These are phyloP conservation scores for Urocolius indicus DNA, from an alignment of 2,113 vertebrate species.

Conservation along the genomic window DNA sequence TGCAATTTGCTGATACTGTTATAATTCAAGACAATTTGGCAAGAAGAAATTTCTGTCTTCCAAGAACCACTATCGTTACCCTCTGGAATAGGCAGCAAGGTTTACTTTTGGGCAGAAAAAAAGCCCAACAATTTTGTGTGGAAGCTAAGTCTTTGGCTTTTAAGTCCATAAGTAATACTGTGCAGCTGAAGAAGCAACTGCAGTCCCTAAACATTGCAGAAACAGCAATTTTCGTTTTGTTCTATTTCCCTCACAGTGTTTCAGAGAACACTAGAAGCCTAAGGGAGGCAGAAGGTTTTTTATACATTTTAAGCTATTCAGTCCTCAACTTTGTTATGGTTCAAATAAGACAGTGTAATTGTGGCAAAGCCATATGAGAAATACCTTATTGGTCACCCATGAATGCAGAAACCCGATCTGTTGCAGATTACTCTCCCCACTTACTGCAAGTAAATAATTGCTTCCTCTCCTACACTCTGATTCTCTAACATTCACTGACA, in stretches of 20 bases:
- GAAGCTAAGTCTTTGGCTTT: background rate
- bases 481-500: background rate
- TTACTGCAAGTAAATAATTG: constrained; percentile 7
- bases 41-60: background rate
- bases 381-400: background rate
- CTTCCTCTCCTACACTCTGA: background rate
- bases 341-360: background rate
- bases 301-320: background rate
- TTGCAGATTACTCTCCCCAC: background rate
- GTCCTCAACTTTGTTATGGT: background rate
- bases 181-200: background rate
- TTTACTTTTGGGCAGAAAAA: background rate
- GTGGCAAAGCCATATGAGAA: background rate
- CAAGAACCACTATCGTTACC: background rate
- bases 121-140: background rate
- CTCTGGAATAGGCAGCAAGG: background rate
- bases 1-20: background rate
- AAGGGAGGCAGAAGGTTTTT: background rate
- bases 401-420: background rate
- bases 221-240: background rate
- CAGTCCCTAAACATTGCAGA: background rate
- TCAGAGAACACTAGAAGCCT: background rate
- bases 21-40: background rate
- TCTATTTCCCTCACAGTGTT: background rate
- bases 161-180: background rate